Base-by-base conservation (phyloP, 2,888 invertebrate genomes). In the Pristionchus exspectatus region DNA sequence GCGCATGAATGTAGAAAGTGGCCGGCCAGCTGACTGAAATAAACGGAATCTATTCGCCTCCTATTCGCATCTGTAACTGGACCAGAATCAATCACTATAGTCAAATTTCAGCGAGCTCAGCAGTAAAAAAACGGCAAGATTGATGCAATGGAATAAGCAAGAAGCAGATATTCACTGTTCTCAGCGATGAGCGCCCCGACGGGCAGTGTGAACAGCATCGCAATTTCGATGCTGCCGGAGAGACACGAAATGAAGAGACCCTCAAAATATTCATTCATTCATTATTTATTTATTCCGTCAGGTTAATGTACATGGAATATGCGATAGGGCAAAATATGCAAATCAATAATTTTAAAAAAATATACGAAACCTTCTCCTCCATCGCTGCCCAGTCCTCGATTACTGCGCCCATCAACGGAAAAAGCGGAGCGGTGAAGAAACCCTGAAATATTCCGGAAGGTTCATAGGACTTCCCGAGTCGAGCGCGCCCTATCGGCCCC, bases 301-400 rank as follows among this genome's bases (percentile, higher is more conserved):
- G n/a, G n/a, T n/a, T n/a, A n/a, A n/a, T n/a, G n/a, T n/a, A n/a
- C n/a, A n/a, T n/a, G n/a, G n/a, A n/a, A n/a, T n/a, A n/a, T n/a
- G n/a, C n/a, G n/a, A n/a, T n/a, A n/a, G n/a, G n/a, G n/a, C n/a
- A n/a, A n/a, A n/a, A n/a, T n/a, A n/a, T n/a, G n/a, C n/a, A n/a
- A n/a, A n/a, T n/a, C n/a, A n/a, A n/a, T n/a, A n/a, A n/a, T n/a
- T 63, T n/a, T 63, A 63, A 16, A 21, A 21, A 9, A 21, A 63
- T 12, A 21, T 63, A 69, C 4, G 2, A 0, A 38, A 74, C 74
- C 74, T 44, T 74, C 30, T 74, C 74, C 4, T 38, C 74, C 33
- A 74, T 38, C 16, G 74, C 44, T 38, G 21, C 74, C 74, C 74
- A 74, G 38, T 74, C 74, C 44, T 74, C 74, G 44, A 74, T 74